Base-by-base conservation (phyloP, 2,888 invertebrate species). In the Brachypalpus laphriformis region DNA sequence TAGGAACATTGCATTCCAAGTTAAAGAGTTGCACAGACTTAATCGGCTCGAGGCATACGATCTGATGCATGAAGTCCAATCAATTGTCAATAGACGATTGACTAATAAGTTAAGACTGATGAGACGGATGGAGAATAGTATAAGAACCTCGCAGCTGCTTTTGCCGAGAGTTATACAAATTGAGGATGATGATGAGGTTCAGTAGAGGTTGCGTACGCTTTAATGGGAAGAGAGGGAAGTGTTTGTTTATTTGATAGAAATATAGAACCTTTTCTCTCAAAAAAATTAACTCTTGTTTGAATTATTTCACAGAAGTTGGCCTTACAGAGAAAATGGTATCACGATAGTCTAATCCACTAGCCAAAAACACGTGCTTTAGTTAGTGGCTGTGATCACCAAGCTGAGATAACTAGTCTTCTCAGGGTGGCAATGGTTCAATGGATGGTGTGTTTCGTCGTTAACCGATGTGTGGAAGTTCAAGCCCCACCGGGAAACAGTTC, bases 31-130 rank as follows among this genome's bases (percentile, higher is more conserved):
- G 45, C 65, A 71, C 25, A 63, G 71, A 47, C 51, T 75, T n/a
- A 85, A 61, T 72, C 57, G 51, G 18, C 14, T 85, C n/a, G 85
- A 81, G 18, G 85, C 85, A 0, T 76, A 59, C 40, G 81, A 85
- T 16, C 14, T 85, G 8, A 85, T 85, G 85, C 81, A 81, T n/a
- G 85, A 85, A 40, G 85, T 85, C 18, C 85, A 85, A 71, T 59
- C 85, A 25, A 71, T 45, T 3, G 85, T 85, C 20, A 85, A 71
- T 42, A 70, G 70, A 7, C 51, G 85, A 40, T 71, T 85, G 47
- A 81, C 45, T 7, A 71, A 47, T 40, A 81, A 54, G 59, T 37
- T 85, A 70, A 85, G 85, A 85, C 75, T 75, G 81, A 66, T 28
- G 1, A 63, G 61, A 0, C 51, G 45, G 7, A 47, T 42, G 8